Conservation (phyloP, 2,113 vertebrate species). For the Circaetus gallicus region DNA sequence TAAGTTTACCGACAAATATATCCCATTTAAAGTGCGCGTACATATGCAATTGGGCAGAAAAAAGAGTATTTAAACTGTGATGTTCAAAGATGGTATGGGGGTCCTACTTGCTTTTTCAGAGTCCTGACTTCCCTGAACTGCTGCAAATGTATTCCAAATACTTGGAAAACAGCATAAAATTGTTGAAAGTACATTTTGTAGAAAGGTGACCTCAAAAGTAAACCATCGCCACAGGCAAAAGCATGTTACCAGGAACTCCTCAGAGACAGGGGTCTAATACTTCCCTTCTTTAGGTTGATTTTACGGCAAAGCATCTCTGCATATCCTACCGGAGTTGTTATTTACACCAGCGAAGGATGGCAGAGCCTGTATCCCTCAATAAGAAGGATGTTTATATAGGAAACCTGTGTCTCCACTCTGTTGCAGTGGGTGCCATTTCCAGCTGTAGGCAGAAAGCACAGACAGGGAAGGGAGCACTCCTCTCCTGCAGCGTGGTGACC, state of each 20-base stretch:
- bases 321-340: background rate
- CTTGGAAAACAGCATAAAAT: background rate
- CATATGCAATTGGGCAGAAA: background rate
- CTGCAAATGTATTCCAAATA: background rate
- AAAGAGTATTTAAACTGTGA: background rate
- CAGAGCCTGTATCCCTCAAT: background rate
- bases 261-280: background rate
- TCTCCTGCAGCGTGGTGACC: background rate
- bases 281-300: background rate
- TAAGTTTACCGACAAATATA: background rate
- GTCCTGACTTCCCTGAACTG: background rate
- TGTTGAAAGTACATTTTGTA: background rate
- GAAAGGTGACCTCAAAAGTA: slow-evolving; percentile 28
- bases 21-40: background rate
- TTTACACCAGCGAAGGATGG: background rate
- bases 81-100: background rate
- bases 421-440: background rate
- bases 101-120: background rate
- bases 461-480: background rate
- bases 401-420: background rate
- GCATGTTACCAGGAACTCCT: background rate
- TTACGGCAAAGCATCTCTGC: background rate
- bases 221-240: slow-evolving; percentile 8
- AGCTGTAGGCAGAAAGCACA: background rate
- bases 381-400: background rate